Base-by-base conservation (phyloP, 1,140 invertebrate species). In the Drosophila bipectinata region DNA sequence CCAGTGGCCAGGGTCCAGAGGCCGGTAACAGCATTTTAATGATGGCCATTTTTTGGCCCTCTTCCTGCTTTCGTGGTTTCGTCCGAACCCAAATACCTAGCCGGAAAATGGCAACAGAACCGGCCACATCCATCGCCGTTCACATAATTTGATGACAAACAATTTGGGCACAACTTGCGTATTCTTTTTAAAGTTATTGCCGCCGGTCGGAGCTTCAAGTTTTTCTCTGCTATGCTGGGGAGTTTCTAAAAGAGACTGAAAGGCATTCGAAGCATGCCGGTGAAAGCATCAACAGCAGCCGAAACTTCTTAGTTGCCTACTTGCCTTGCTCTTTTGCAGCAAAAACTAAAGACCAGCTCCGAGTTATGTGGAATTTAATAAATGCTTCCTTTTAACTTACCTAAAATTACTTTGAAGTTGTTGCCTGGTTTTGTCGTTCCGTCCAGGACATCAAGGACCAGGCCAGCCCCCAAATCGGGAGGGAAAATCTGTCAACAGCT, bases 81-180 rank as follows among this genome's bases (percentile, higher is more conserved):
- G 10, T 5, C 64, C 51, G 2, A 39, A 7, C 15, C 15, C 28
- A 24, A 51, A 63, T 28, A 32, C 45, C 26, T 24, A 44, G 48
- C 37, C 62, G 9, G 56, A 66, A 52, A 28, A 34, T 10, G 34
- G 44, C 10, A 21, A 26, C 21, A 49, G 8, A 26, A 32, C 10
- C 24, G 34, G n/a, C 77, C 49, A 56, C 61, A 79, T 56, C 76
- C 73, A 85, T 76, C 72, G 73, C 51, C 77, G 57, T 66, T 57
- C 74, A 82, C 82, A 85, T 85, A 82, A 85, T 85, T 87, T 85
- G 82, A 85, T 82, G 82, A 87, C 82, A 85, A 84, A 85, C 78
- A 81, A 85, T 85, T 85, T 87, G 74, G 56, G 69, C 59, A 49
- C 80, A 72, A 81, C 74, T 75, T 81, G 84, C 52, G 82, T 81